Evolutionary conservation across 2,797 vertebrate species (phyloP).

Genomic region (Sciurus carolinensis): DNA sequence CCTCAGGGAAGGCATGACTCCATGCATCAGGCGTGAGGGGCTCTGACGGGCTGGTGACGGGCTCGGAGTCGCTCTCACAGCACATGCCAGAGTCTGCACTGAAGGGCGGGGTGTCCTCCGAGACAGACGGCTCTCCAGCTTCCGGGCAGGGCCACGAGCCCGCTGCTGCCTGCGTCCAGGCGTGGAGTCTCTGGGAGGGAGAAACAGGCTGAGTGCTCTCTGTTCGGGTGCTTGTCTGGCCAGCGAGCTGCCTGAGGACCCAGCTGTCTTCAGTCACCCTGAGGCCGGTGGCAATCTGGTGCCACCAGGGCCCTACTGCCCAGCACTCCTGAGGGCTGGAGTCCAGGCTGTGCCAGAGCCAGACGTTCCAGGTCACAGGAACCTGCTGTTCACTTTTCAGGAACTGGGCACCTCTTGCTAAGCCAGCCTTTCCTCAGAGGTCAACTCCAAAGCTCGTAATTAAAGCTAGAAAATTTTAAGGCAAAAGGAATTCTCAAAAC

Average conservation of each 20-base stretch:
- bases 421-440: no score
- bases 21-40: slow-evolving; percentile 81
- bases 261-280: neutral
- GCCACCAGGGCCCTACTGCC: neutral
- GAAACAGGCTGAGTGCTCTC: neutral
- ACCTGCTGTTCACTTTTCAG: neutral
- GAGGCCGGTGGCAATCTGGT: neutral
- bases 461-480: neutral
- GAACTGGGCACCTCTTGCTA: neutral
- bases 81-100: slow-evolving; percentile 88
- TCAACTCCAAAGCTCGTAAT: neutral
- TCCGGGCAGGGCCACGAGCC: slow-evolving; percentile 80
- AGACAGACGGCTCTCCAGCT: slow-evolving; percentile 60
- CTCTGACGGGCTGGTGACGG: slow-evolving; percentile 84
- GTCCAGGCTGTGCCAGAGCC: neutral
- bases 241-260: neutral
- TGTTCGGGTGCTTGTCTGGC: fast-evolving
- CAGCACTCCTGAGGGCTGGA: neutral
- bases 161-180: slow-evolving; percentile 85
- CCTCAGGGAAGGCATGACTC: slow-evolving; percentile 83
- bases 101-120: slow-evolving; percentile 80
- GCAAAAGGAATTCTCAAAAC: neutral
- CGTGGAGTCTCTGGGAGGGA: slow-evolving; percentile 84
- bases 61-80: slow-evolving; percentile 87
- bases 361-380: neutral